Conservation (phyloP, 1,140 invertebrate species). For the Atta texana region DNA sequence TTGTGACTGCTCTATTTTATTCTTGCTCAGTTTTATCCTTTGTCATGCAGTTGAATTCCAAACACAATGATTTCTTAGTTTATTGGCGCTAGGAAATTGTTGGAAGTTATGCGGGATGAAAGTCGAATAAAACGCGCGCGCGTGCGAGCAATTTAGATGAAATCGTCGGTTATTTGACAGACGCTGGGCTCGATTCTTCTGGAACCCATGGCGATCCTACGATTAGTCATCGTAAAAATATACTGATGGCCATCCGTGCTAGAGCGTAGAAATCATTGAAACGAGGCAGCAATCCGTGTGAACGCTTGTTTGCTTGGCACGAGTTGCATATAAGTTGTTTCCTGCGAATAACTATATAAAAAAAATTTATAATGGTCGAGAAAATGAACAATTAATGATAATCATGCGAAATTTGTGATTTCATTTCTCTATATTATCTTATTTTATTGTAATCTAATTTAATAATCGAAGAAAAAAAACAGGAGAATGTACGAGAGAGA, state of each 20-base stretch:
- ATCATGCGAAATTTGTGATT: background rate
- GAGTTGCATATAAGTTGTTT: background rate
- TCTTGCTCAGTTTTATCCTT: background rate
- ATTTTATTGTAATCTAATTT: background rate
- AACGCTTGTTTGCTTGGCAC: background rate
- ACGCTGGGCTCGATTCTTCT: background rate
- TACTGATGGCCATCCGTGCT: background rate
- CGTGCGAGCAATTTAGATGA: conserved; percentile 56
- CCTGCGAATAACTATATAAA: background rate
- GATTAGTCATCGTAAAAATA: conserved; percentile 25
- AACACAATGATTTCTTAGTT: background rate
- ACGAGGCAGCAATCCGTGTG: conserved; percentile 14
- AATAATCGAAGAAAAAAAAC: background rate
- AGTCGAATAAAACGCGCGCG: conserved; percentile 20
- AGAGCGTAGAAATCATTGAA: conserved; percentile 27
- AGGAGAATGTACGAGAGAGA: background rate
- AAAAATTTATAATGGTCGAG: background rate
- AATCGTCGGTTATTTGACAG: conserved; percentile 13
- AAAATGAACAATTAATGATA: background rate
- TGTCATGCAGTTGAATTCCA: background rate
- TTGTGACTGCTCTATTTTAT: background rate
- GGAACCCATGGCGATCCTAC: conserved; percentile 11
- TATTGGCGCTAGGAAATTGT: background rate
- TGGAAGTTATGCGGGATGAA: conserved; percentile 33
- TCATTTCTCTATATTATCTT: background rate